Conservation (phyloP, 2,113 vertebrate genomes). For the Antechinus stuartii region DNA sequence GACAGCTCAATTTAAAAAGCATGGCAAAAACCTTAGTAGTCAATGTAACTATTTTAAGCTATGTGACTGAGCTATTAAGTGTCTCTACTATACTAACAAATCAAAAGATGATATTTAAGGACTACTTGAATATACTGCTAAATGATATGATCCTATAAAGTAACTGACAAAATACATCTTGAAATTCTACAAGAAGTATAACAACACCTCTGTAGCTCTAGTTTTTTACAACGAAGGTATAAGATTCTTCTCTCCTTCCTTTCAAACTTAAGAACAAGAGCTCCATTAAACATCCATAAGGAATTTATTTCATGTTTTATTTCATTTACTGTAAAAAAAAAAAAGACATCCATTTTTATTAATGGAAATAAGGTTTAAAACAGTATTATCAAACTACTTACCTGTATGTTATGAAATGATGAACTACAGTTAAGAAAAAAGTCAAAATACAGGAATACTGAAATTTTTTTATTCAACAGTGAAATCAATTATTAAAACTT, state of each 20-base stretch:
- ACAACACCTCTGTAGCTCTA: not conserved
- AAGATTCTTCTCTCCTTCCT: not conserved
- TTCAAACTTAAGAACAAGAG: slow-evolving; percentile 17
- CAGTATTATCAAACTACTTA: slow-evolving; percentile 23
- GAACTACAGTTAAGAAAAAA: slow-evolving; percentile 11
- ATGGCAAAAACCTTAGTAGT: not conserved
- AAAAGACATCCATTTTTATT: slow-evolving; percentile 12
- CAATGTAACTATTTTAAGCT: not conserved
- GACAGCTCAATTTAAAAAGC: not conserved
- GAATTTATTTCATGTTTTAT: slow-evolving; percentile 1
- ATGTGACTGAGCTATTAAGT: not conserved
- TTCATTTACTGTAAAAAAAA: slow-evolving; percentile 26
- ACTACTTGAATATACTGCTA: not conserved
- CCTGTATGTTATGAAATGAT: slow-evolving; percentile 51
- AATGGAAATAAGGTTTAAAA: slow-evolving; percentile 17
- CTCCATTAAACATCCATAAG: slow-evolving; percentile 38
- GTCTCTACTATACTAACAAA: not conserved
- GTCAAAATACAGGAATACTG: slow-evolving; percentile 56
- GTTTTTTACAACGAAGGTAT: not conserved
- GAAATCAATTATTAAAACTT: slow-evolving; percentile 44
- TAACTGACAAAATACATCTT: not conserved
- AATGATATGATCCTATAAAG: not conserved
- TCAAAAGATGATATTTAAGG: not conserved
- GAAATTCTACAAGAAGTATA: not conserved
- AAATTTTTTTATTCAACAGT: slow-evolving; percentile 43